These are phyloP conservation scores for Caloenas nicobarica DNA, from an alignment of 2,113 vertebrate species.

Conservation along the genomic window DNA sequence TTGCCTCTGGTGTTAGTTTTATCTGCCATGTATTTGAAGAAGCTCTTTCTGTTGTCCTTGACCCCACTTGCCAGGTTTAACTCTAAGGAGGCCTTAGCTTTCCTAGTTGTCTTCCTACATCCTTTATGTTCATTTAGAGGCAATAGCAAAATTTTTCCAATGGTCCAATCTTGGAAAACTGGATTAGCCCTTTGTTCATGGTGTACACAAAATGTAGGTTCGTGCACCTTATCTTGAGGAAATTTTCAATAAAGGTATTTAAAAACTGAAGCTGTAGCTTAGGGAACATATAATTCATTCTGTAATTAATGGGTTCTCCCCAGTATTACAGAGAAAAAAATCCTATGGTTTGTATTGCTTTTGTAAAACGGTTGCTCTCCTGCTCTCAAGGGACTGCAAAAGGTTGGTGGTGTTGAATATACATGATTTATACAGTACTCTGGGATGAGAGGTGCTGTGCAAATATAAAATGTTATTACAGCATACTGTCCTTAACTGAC, in stretches of 20 bases:
- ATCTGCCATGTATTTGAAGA: too few species aligned
- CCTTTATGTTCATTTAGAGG: not conserved
- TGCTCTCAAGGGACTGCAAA: not conserved
- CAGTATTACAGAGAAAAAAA: not conserved
- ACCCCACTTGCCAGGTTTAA: too few species aligned
- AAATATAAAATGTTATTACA: conserved; percentile 29
- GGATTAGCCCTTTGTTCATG: not conserved
- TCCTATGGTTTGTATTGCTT: not conserved
- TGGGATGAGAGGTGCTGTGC: not conserved
- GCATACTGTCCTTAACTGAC: conserved; percentile 1
- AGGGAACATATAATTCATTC: not conserved
- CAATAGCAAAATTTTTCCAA: not conserved
- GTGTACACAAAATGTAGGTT: not conserved
- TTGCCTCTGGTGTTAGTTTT: too few species aligned
- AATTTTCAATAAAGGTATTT: not conserved
- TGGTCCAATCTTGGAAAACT: not conserved
- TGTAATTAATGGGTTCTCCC: not conserved
- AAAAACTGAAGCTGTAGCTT: not conserved
- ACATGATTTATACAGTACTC: conserved; percentile 42
- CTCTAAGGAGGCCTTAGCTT: too few species aligned
- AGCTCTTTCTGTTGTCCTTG: too few species aligned
- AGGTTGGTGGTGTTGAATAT: conserved; percentile 29
- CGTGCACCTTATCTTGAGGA: not conserved
- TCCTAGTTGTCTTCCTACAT: too few species aligned
- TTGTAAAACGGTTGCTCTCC: not conserved